Conservation (phyloP, 2,113 vertebrate species). For the Notarius quadriscutis region DNA sequence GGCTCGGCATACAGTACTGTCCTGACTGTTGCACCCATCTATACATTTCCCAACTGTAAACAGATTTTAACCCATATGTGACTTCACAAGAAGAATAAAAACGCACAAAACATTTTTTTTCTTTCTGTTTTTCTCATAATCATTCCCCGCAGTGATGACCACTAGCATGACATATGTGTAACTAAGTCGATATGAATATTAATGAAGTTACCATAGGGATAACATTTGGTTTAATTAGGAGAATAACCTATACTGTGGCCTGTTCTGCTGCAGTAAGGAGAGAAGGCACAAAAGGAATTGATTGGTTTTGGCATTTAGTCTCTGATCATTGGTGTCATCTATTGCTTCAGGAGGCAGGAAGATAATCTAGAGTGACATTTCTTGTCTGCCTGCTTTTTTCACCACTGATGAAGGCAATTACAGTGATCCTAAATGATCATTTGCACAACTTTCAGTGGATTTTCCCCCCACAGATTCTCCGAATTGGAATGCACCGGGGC, state of each 20-base stretch:
- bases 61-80: slow-evolving; percentile 6
- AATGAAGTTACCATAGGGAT: slow-evolving; percentile 94
- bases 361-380: slow-evolving; percentile 99
- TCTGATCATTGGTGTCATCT: slow-evolving; percentile 94
- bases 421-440: slow-evolving; percentile 89
- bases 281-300: slow-evolving; percentile 91
- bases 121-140: slow-evolving; percentile 24
- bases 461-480: slow-evolving; percentile 76
- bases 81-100: slow-evolving; percentile 4
- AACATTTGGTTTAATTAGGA: slow-evolving; percentile 92
- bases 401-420: slow-evolving; percentile 96
- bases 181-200: slow-evolving; percentile 86
- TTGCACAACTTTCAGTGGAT: slow-evolving; percentile 85
- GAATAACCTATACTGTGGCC: slow-evolving; percentile 88
- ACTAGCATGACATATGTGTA: slow-evolving; percentile 64
- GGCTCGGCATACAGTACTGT: slow-evolving; percentile 23
- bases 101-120: neutral
- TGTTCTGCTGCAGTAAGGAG: slow-evolving; percentile 84
- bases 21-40: slow-evolving; percentile 6
- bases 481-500: slow-evolving; percentile 78
- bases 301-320: slow-evolving; percentile 97
- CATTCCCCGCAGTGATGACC: slow-evolving; percentile 26
- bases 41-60: slow-evolving; percentile 24
- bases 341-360: slow-evolving; percentile 93
- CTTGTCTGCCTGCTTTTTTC: slow-evolving; percentile 96